Percentiles rank a stretch among this genome's conserved stretches.
phyloP scores from a whole-genome alignment of 2,113 vertebrate species.

The Stigmatopora nigra region DNA sequence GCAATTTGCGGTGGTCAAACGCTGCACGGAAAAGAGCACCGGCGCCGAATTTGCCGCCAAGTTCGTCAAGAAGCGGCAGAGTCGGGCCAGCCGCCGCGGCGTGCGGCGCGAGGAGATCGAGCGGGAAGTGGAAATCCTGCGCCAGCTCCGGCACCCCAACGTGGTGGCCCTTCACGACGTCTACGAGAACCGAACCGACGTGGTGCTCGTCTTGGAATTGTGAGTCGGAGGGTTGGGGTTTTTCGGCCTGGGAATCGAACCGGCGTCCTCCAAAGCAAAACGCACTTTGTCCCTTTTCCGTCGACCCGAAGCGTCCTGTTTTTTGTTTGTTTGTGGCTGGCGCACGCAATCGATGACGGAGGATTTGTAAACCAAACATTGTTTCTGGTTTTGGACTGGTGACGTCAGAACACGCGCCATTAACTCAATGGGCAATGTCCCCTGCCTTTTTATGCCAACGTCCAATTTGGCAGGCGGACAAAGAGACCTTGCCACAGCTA shows the following conservation, averaged over 20 bases:
- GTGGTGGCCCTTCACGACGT: slow-evolving; percentile 84
- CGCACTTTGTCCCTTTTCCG: not conserved
- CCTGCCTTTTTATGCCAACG: not conserved
- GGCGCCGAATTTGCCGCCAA: slow-evolving; percentile 83
- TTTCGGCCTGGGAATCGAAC: no score
- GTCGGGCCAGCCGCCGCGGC: slow-evolving; percentile 80
- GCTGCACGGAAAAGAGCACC: slow-evolving; percentile 79
- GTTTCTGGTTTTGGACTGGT: not conserved
- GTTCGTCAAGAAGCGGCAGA: slow-evolving; percentile 94
- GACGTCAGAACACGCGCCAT: slow-evolving; percentile 3
- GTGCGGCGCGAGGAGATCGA: slow-evolving; percentile 86
- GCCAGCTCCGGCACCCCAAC: slow-evolving; percentile 83
- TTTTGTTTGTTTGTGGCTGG: slow-evolving; percentile 41
- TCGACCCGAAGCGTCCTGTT: slow-evolving; percentile 4
- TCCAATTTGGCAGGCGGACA: slow-evolving; percentile 1
- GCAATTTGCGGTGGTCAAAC: slow-evolving; percentile 94
- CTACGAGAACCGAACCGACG: slow-evolving; percentile 90
- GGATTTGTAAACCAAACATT: not conserved
- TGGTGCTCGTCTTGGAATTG: slow-evolving; percentile 95
- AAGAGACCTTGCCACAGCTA: slow-evolving; percentile 10
- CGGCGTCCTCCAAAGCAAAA: not conserved
- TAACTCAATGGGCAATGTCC: slow-evolving; percentile 2
- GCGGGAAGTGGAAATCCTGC: slow-evolving; percentile 88
- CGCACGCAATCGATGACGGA: slow-evolving; percentile 25
- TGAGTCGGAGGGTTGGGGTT: slow-evolving; percentile 64